Conservation (phyloP, 2,797 vertebrate species). For the Sebastes taczanowskii region DNA sequence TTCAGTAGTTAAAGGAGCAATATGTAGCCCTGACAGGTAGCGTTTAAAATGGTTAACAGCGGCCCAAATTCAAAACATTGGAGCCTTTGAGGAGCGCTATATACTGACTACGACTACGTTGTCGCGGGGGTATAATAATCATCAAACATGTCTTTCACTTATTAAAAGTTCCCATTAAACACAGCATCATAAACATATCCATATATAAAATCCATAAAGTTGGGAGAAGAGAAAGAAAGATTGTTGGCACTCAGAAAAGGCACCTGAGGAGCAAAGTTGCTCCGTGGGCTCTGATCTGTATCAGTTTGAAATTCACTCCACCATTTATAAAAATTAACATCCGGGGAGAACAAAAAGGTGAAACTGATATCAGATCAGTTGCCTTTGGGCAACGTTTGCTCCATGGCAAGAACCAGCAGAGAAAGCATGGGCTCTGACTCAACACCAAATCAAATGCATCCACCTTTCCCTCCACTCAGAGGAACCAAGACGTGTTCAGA, state of each 20-base stretch:
- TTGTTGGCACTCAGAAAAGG: constrained; percentile 56
- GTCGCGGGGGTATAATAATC: background rate
- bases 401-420: constrained; percentile 43
- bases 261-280: constrained; percentile 29
- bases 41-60: too few species aligned
- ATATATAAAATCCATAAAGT: background rate
- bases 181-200: constrained; percentile 5
- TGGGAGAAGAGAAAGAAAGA: constrained; percentile 3
- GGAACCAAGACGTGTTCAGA: background rate
- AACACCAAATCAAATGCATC: constrained; percentile 69
- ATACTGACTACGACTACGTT: background rate
- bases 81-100: too few species aligned
- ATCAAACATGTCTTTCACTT: background rate
- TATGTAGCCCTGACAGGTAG: too few species aligned
- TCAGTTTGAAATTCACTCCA: constrained; percentile 27
- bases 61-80: too few species aligned
- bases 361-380: constrained; percentile 51
- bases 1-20: background rate
- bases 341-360: background rate
- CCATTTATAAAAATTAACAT: background rate
- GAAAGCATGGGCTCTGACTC: constrained; percentile 19
- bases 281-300: constrained; percentile 45
- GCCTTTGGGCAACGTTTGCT: constrained; percentile 32
- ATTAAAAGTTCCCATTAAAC: background rate
- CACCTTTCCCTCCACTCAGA: constrained; percentile 37